Base-by-base conservation (phyloP, 64 coral and sea anemone genomes). In the Porites australiensis region DNA sequence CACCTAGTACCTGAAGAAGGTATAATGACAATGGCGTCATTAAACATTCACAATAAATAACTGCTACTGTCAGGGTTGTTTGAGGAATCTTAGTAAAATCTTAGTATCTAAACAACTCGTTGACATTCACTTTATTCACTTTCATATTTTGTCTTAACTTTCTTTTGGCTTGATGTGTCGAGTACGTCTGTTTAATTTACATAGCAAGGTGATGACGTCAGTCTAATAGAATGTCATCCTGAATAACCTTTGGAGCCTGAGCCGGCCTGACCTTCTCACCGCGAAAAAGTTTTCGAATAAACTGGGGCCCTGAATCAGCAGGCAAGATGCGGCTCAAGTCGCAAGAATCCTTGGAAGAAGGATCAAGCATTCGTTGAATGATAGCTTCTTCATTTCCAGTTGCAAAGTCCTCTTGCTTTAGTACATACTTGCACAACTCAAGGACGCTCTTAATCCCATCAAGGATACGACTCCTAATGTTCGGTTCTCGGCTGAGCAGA, bases 141-240 rank as follows among this genome's bases (percentile, higher is more conserved):
- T 37, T 37, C 27, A 37, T 37, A 37, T 37, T 37, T 37, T 37
- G 27, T 37, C 27, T 37, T 37, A 37, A 37, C 27, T 37, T 37
- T 37, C 27, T 37, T 37, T 37, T 37, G 27, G 27, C 27, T 37
- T 37, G 27, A 37, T 37, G 1, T 37, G 27, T 37, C 27, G 27
- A 37, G 27, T 37, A 37, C 27, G 27, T 1, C 27, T 57, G 7
- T 57, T 57, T 57, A 57, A 57, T 57, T 57, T 57, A 9, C 7
- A 57, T 57, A 57, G 6, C 54, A 37, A 37, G 27, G 27, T 37
- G 54, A 12, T 12, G 7, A 57, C 54, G 20, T 90, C 61, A 90
- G 10, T 90, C 88, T 4, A 90, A 27, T 52, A 75, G 88, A 77
- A 90, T 90, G 16, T 90, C 88, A 15, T 76, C 86, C 27, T 37